Evolutionary conservation across 30 jellyfish, hydroid and myxozoan genomes (phyloP).

Genomic region (Morbakka virulenta): DNA sequence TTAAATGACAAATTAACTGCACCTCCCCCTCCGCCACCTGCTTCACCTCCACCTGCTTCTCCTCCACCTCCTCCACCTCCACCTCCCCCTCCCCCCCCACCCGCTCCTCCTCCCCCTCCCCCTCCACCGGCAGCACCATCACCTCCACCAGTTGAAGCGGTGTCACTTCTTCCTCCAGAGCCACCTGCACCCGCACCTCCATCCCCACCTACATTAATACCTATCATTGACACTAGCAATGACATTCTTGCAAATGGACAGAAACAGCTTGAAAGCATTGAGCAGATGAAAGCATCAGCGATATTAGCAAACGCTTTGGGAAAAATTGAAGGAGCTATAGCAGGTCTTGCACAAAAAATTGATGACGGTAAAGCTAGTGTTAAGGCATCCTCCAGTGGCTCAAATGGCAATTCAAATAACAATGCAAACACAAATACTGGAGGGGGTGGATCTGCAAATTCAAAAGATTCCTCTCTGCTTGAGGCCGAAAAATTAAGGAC

Average conservation of each 20-base stretch:
- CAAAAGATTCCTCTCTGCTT: conserved; percentile 45
- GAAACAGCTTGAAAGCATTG: background rate
- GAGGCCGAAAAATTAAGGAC: conserved; percentile 71
- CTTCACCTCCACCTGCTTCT: background rate
- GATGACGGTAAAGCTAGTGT: background rate
- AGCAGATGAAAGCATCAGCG: background rate
- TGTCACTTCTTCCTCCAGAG: no score
- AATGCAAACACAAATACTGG: conserved; percentile 44
- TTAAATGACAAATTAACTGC: background rate
- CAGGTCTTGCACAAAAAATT: conserved; percentile 46
- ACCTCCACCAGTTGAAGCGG: background rate
- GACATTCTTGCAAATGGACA: background rate
- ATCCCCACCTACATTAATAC: background rate
- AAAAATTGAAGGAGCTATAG: conserved; percentile 42
- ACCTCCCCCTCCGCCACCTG: background rate
- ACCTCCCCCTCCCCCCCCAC: background rate
- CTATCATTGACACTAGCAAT: background rate
- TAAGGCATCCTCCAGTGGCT: background rate
- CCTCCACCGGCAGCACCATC: background rate
- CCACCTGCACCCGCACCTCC: background rate
- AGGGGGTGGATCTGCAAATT: conserved; percentile 54
- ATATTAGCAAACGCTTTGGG: conserved; percentile 4
- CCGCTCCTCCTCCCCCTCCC: background rate
- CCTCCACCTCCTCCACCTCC: background rate
- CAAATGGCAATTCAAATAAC: background rate